phyloP scores from a whole-genome alignment of 1,140 invertebrate genomes.

The Leucophenga varia region DNA sequence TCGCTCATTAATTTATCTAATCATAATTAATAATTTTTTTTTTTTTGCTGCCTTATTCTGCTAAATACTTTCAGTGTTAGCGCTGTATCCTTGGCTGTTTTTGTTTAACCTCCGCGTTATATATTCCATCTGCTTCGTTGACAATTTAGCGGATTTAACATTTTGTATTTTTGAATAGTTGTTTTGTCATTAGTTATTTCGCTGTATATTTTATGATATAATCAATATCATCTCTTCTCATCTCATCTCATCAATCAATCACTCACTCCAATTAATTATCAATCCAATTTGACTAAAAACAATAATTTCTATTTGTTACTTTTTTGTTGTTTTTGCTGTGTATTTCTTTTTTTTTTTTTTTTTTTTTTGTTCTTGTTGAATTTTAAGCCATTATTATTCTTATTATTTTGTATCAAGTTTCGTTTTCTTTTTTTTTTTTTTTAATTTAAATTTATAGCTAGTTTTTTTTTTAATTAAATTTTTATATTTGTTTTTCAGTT shows the following conservation, averaged over 20 bases:
- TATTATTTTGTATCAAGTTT: constrained; percentile 38
- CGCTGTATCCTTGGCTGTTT: no score
- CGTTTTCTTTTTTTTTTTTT: constrained; percentile 18
- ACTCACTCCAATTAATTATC: neutral
- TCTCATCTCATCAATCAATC: no score
- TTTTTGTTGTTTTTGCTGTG: constrained; percentile 12
- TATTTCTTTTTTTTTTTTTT: constrained; percentile 8
- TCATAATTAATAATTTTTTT: neutral
- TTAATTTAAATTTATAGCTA: no score
- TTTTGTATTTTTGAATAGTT: no score
- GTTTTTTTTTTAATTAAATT: constrained; percentile 17
- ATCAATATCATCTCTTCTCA: no score
- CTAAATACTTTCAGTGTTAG: neutral
- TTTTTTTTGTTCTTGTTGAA: constrained; percentile 19
- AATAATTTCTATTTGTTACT: constrained; percentile 26
- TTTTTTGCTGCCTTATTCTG: neutral
- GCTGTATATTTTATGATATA: no score
- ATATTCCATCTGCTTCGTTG: no score
- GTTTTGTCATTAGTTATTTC: no score
- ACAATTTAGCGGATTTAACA: no score
- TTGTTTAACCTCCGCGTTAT: no score
- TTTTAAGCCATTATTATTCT: constrained; percentile 29
- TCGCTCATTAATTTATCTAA: constrained; percentile 18
- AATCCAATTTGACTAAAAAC: neutral
- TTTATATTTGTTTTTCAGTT: constrained; percentile 33